Percentiles rank a stretch among this genome's conserved stretches.
Conservation (phyloP, 2,888 invertebrate species). For the Galeopsomyia nigrocyanea region DNA sequence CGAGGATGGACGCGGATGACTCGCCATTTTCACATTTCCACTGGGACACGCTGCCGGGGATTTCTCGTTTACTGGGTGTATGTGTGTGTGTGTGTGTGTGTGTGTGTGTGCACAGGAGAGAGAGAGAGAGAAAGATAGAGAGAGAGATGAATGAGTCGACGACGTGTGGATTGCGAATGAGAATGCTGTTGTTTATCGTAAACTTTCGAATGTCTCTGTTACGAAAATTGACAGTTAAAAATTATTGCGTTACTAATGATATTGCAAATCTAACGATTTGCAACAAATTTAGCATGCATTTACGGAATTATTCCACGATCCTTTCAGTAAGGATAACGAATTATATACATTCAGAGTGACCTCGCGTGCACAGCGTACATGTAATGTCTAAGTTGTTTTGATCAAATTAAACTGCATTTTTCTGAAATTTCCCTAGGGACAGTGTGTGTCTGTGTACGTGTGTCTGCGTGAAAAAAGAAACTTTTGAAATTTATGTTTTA, state of each 20-base stretch:
- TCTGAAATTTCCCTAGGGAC: conserved; percentile 26
- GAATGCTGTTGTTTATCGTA: neutral
- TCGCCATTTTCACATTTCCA: conserved; percentile 49
- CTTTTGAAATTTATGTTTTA: too few species aligned
- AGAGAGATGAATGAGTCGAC: conserved; percentile 23
- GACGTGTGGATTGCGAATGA: conserved; percentile 19
- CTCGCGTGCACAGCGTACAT: too few species aligned
- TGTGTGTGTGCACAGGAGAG: neutral
- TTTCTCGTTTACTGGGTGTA: neutral
- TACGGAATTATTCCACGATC: too few species aligned
- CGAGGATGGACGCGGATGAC: conserved; percentile 30
- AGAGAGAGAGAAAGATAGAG: neutral
- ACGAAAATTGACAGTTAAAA: neutral
- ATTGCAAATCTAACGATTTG: too few species aligned
- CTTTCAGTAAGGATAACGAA: too few species aligned
- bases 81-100: too few species aligned
- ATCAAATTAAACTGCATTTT: conserved; percentile 19
- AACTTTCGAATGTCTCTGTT: neutral
- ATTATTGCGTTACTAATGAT: too few species aligned
- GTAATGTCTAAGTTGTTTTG: neutral
- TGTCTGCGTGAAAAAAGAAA: too few species aligned
- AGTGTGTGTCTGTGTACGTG: too few species aligned
- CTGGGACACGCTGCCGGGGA: conserved; percentile 37
- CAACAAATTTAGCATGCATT: too few species aligned
- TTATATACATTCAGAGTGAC: too few species aligned